Conservation (phyloP, 2,113 vertebrate species). For the Xiphophorus couchianus region DNA sequence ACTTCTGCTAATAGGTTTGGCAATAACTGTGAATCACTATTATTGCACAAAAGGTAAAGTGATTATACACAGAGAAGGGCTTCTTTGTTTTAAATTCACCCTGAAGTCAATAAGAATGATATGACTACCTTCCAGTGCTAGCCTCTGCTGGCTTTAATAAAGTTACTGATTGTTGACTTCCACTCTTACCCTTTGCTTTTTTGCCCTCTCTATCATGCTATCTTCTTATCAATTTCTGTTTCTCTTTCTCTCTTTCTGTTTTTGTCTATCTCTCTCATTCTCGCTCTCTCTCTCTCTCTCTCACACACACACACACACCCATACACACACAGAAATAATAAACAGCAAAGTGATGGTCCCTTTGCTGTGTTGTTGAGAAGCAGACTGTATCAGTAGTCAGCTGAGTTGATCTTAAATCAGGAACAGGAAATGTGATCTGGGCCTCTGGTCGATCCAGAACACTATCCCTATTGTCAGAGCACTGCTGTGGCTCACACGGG, state of each 20-base stretch:
- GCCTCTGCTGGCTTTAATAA: conserved; percentile 33
- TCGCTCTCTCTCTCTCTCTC: not conserved
- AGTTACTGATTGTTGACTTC: conserved; percentile 23
- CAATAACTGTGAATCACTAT: conserved; percentile 19
- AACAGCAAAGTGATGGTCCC: conserved; percentile 26
- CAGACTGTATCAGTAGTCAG: conserved; percentile 71
- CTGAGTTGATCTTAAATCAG: conserved; percentile 77
- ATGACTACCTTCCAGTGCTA: conserved; percentile 31
- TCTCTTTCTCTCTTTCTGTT: too few relatives aligned
- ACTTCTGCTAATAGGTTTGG: conserved; percentile 30
- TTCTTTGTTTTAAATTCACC: conserved; percentile 51
- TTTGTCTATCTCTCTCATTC: too few relatives aligned
- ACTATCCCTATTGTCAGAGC: conserved; percentile 73
- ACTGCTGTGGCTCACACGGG: conserved; percentile 51
- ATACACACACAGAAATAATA: conserved; percentile 23
- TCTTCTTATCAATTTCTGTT: not conserved
- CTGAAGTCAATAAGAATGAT: conserved; percentile 37
- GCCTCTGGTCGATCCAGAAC: conserved; percentile 63
- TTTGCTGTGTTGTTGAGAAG: conserved; percentile 49
- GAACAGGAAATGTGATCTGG: conserved; percentile 78
- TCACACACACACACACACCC: not conserved
- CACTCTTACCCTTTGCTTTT: conserved; percentile 4
- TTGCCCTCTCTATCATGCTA: not conserved
- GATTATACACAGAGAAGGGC: conserved; percentile 33
- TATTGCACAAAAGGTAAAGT: conserved; percentile 36